Evolutionary conservation across 30 jellyfish, hydroid and myxozoan genomes (phyloP).

Genomic region (Catostylus mosaicus): DNA sequence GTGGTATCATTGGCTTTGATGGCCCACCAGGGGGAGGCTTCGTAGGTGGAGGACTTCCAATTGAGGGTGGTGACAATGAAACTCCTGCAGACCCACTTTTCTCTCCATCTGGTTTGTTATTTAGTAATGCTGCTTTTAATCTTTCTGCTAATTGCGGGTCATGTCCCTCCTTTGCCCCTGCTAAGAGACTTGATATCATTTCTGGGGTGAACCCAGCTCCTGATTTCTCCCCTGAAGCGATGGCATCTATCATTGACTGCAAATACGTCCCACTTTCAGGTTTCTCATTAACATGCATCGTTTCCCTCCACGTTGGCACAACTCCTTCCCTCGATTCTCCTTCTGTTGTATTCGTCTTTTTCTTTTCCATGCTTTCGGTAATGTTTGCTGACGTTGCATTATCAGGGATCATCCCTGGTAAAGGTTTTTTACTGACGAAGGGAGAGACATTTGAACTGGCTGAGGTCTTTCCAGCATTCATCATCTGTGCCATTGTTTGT

Average conservation of each 20-base stretch:
- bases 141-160: constrained; percentile 54
- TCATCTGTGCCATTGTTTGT: constrained; percentile 67
- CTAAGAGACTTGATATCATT: constrained; percentile 38
- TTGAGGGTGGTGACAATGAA: constrained; percentile 71
- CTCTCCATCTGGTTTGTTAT: constrained; percentile 57
- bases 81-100: constrained; percentile 81
- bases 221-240: constrained; percentile 70
- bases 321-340: constrained; percentile 76
- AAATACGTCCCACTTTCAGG: constrained; percentile 48
- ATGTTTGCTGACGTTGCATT: constrained; percentile 2
- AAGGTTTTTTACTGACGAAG: constrained; percentile 19
- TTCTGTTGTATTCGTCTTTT: constrained; percentile 50
- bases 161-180: constrained; percentile 64
- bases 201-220: constrained; percentile 70
- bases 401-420: constrained; percentile 6
- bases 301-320: constrained; percentile 60
- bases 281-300: constrained; percentile 58
- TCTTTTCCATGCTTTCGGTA: constrained; percentile 14
- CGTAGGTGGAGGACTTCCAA: constrained; percentile 73
- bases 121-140: constrained; percentile 46
- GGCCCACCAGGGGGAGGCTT: constrained; percentile 64
- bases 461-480: constrained; percentile 47
- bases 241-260: constrained; percentile 34
- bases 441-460: constrained; percentile 15
- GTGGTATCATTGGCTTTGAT: constrained; percentile 49